These are phyloP conservation scores for Julus scandinavius DNA, from an alignment of 2,888 invertebrate genomes.

Conservation along the genomic window DNA sequence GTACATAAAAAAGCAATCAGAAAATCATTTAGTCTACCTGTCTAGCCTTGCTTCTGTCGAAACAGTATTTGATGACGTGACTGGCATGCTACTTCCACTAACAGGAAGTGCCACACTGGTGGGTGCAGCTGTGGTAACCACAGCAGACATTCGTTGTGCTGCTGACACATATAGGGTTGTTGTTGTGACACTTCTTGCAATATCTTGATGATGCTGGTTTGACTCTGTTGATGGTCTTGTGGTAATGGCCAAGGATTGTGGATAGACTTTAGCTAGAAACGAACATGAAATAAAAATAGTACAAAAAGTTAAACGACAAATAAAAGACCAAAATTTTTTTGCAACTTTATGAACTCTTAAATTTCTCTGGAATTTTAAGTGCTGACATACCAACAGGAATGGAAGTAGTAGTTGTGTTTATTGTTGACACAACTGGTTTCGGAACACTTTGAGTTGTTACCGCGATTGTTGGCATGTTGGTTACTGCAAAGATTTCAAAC, in stretches of 20 bases:
- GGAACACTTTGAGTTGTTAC: slow-evolving; percentile 41
- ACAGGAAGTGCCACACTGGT: slow-evolving; percentile 56
- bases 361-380: too few relatives aligned
- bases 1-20: too few relatives aligned
- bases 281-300: neutral
- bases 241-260: slow-evolving; percentile 56
- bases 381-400: slow-evolving; percentile 57
- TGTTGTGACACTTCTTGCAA: slow-evolving; percentile 17
- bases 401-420: slow-evolving; percentile 48
- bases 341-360: too few relatives aligned
- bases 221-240: slow-evolving; percentile 50
- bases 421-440: slow-evolving; percentile 42
- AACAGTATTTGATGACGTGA: slow-evolving; percentile 37
- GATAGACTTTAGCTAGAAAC: slow-evolving; percentile 57
- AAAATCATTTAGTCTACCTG: neutral
- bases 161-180: slow-evolving; percentile 55
- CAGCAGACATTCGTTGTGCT: slow-evolving; percentile 62
- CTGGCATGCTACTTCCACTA: slow-evolving; percentile 58
- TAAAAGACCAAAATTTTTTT: too few relatives aligned
- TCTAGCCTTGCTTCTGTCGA: slow-evolving; percentile 47
- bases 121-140: slow-evolving; percentile 60
- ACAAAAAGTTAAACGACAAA: neutral
- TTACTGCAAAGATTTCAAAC: neutral
- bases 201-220: slow-evolving; percentile 48
- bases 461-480: slow-evolving; percentile 22